Percentiles rank a stretch among this genome's conserved stretches.
Evolutionary conservation across 2,797 vertebrate genomes (phyloP).

Genomic region (Hozukius guyotensis): DNA sequence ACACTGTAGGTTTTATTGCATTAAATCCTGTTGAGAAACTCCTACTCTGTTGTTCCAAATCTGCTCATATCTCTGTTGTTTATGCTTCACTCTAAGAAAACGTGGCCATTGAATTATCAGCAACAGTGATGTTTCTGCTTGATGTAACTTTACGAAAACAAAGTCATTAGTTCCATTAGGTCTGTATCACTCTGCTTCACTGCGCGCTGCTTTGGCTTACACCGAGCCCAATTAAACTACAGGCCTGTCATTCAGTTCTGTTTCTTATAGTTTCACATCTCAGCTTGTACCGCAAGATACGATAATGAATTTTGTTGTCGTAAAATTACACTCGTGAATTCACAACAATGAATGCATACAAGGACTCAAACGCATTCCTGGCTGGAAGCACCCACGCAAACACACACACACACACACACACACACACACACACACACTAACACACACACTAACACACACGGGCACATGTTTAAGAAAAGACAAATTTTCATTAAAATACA

Average conservation of each 20-base stretch:
- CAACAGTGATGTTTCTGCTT: constrained; percentile 18
- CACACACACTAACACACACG: neutral
- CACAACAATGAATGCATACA: neutral
- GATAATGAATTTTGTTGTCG: constrained; percentile 7
- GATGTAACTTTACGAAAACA: constrained; percentile 33
- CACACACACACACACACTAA: neutral
- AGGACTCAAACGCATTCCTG: neutral
- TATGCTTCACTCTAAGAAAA: neutral
- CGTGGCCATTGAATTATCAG: neutral
- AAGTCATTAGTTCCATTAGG: constrained; percentile 65
- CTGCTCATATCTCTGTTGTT: neutral
- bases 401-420: neutral
- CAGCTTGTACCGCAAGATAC: neutral
- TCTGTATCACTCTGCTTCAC: constrained; percentile 21
- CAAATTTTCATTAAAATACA: neutral
- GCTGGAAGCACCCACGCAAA: neutral
- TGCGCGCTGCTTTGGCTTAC: neutral
- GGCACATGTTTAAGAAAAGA: neutral
- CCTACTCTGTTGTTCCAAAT: neutral
- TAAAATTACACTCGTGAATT: constrained; percentile 8
- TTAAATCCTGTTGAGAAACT: neutral
- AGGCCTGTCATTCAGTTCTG: neutral
- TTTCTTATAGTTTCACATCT: neutral
- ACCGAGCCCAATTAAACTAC: constrained; percentile 29
- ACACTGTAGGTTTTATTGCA: neutral